Evolutionary conservation across 2,888 invertebrate species (phyloP).

Genomic region (Zygothrica quintamaculata): DNA sequence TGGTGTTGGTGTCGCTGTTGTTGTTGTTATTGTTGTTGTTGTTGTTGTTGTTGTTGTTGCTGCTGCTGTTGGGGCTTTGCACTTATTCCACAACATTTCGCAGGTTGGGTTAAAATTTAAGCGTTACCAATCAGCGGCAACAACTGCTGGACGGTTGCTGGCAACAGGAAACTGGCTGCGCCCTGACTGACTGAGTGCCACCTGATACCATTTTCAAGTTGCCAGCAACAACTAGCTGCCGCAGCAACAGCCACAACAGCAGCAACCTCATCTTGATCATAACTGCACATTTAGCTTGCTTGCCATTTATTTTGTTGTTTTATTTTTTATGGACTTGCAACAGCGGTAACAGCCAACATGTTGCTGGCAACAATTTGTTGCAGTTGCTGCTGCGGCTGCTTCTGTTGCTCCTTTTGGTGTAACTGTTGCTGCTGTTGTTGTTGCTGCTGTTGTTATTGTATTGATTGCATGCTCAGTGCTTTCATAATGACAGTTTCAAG

Average conservation of each 20-base stretch:
- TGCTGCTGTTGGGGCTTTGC: conserved; percentile 27
- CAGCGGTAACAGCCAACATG: conserved; percentile 22
- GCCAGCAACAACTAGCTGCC: conserved; percentile 25
- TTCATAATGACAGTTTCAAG: conserved; percentile 79
- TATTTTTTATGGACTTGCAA: conserved; percentile 61
- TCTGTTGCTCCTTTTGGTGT: conserved; percentile 18
- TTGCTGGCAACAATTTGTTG: conserved; percentile 43
- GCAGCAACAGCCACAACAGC: conserved; percentile 27
- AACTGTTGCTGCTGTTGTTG: conserved; percentile 31
- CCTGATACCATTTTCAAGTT: conserved; percentile 75
- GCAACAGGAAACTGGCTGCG: conserved; percentile 56
- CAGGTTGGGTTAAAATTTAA: conserved; percentile 62
- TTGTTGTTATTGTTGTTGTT: conserved; percentile 32
- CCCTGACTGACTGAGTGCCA: conserved; percentile 52
- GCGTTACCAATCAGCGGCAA: conserved; percentile 66
- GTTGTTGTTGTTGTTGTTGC: conserved; percentile 22
- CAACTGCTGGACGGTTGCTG: conserved; percentile 28
- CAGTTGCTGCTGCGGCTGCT: conserved; percentile 22
- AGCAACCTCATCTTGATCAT: conserved; percentile 66
- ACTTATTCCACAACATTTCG: conserved; percentile 53
- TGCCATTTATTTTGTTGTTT: conserved; percentile 74
- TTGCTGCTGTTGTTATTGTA: conserved; percentile 46
- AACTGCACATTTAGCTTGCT: conserved; percentile 76
- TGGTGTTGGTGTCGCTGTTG: conserved; percentile 31
- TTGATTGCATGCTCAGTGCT: conserved; percentile 80